Conservation (phyloP, 2,888 invertebrate genomes). For the Conus canariensis region DNA sequence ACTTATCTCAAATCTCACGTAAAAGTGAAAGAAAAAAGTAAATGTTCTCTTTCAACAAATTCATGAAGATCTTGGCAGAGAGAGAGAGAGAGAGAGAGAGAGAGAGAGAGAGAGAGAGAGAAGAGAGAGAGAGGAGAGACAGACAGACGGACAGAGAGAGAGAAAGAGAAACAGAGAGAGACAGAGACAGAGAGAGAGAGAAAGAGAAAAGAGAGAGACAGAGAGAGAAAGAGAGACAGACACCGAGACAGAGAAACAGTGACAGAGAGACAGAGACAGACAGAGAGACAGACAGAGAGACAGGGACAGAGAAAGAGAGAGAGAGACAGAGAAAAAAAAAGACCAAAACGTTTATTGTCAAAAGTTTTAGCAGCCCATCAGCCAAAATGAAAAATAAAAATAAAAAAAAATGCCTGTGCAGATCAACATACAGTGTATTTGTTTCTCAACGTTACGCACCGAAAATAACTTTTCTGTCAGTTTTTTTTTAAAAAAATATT, state of each 20-base stretch:
- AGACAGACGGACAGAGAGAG: not conserved
- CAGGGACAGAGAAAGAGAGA: not conserved
- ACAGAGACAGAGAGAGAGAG: conserved; percentile 32
- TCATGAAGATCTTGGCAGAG: no score
- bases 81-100: conserved; percentile 11
- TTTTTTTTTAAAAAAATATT: no score
- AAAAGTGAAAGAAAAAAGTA: not conserved
- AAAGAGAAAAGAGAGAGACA: not conserved
- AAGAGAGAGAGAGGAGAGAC: not conserved
- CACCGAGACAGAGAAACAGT: not conserved
- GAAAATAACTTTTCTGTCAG: no score
- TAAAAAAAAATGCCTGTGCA: no score
- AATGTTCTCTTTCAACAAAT: no score
- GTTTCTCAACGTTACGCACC: no score
- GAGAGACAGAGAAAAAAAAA: not conserved
- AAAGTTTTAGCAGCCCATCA: no score
- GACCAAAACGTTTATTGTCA: not conserved
- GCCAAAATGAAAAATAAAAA: no score
- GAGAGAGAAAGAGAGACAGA: not conserved
- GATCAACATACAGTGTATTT: no score
- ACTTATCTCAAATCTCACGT: not conserved
- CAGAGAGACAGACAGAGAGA: not conserved
- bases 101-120: not conserved
- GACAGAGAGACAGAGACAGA: not conserved
- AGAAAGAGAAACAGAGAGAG: not conserved